Conservation (phyloP, 2,797 vertebrate genomes). For the Hydrophis major region DNA sequence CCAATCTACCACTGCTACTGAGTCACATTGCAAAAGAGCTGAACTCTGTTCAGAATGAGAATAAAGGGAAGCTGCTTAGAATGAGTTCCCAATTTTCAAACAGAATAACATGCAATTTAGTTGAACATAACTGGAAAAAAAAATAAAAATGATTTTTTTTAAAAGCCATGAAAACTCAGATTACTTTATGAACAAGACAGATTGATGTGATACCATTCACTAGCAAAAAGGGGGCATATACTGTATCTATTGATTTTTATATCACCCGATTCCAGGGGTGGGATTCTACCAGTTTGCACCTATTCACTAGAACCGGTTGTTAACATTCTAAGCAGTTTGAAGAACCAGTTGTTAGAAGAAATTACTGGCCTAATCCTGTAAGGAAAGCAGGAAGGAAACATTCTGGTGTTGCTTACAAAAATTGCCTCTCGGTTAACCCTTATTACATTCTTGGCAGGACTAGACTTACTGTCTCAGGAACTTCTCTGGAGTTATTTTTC, state of each 20-base stretch:
- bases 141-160: background rate
- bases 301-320: no score
- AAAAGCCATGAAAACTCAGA: background rate
- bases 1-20: conserved; percentile 56
- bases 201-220: background rate
- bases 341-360: no score
- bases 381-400: no score
- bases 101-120: background rate
- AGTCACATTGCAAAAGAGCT: conserved; percentile 22
- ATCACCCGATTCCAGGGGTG: background rate
- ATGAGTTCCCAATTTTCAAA: background rate
- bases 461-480: no score
- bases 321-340: no score
- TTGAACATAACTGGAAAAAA: background rate
- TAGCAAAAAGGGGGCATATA: background rate
- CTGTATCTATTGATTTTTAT: background rate
- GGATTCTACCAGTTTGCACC: no score
- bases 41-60: conserved; percentile 31
- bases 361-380: no score
- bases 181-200: background rate
- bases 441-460: no score
- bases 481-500: no score
- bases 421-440: no score
- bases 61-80: background rate
- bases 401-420: no score